Conservation (phyloP, 2,888 invertebrate genomes). For the Zygogramma bicolorata region DNA sequence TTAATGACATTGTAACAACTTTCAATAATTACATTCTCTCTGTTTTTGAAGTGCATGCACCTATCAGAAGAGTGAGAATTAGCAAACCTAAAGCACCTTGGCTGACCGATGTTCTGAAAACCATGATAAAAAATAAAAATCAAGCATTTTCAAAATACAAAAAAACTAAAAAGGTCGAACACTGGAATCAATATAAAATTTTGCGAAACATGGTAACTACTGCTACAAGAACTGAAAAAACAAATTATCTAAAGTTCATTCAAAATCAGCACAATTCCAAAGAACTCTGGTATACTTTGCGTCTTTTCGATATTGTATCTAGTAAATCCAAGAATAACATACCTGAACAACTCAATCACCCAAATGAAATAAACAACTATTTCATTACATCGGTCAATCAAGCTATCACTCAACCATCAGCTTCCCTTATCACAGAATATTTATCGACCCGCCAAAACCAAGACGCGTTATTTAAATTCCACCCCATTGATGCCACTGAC, state of each 20-base stretch:
- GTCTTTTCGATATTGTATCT: neutral
- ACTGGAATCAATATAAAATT: neutral
- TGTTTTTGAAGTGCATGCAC: neutral
- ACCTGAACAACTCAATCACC: neutral
- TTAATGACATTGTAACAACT: neutral
- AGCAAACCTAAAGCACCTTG: neutral
- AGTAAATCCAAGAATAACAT: neutral
- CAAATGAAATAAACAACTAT: neutral
- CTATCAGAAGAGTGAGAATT: neutral
- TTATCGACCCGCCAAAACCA: neutral
- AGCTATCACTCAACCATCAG: neutral
- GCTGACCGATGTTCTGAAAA: neutral
- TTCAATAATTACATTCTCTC: neutral
- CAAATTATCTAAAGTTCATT: neutral
- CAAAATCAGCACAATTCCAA: conserved; percentile 1
- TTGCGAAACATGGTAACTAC: neutral
- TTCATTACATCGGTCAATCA: no score
- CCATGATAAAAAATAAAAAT: neutral
- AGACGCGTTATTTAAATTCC: neutral
- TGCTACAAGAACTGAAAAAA: neutral
- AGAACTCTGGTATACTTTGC: neutral
- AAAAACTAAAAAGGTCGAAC: neutral
- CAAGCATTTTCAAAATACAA: neutral
- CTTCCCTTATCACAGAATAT: neutral
- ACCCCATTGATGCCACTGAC: neutral